Base-by-base conservation (phyloP, 2,888 invertebrate species). In the Stenodema calcarata region DNA sequence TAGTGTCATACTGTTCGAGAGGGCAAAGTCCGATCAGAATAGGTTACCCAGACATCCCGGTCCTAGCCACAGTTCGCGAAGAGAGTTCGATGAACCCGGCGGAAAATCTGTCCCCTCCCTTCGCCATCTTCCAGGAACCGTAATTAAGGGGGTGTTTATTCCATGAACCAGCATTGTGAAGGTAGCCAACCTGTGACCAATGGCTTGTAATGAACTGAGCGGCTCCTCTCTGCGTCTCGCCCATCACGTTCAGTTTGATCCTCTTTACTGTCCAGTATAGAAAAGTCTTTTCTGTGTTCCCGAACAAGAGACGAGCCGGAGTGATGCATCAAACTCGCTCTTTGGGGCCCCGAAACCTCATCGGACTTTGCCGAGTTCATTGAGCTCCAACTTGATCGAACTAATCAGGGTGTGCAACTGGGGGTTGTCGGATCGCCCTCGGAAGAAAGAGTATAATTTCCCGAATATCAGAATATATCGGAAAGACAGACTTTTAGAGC, bases 81-180 rank as follows among this genome's bases (percentile, higher is more conserved):
- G 44, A n/a, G 75, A 75, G 84, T 73, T 84, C 84, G 75, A 42
- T 73, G 73, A 84, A 27, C 80, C 54, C 42, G 42, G 28, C 80
- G 80, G 80, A 54, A 80, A 80, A 80, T 30, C 50, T 16, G n/a
- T 54, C 54, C 75, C 62, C 73, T 18, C 82, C 62, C 82, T 47
- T 28, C 27, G n/a, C 54, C 47, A 35, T 73, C 84, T 75, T 84
- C 75, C 75, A 35, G 44, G 73, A 82, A 82, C 69, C 44, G 73
- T 84, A 84, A 84, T 84, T 84, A 84, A 84, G 84, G 73, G 44
- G 84, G 73, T 84, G 84, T 84, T 82, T 82, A 84, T 84, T 84
- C 84, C 84, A 73, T 84, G 84, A 84, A 84, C 44, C 54, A 27
- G 73, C 73, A 73, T 84, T 84, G 84, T 84, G 84, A 70, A n/a